Percentiles rank a stretch among this genome's conserved stretches.
phyloP scores from a whole-genome alignment of 2,797 vertebrate species.

The Enteromius treurensis region DNA sequence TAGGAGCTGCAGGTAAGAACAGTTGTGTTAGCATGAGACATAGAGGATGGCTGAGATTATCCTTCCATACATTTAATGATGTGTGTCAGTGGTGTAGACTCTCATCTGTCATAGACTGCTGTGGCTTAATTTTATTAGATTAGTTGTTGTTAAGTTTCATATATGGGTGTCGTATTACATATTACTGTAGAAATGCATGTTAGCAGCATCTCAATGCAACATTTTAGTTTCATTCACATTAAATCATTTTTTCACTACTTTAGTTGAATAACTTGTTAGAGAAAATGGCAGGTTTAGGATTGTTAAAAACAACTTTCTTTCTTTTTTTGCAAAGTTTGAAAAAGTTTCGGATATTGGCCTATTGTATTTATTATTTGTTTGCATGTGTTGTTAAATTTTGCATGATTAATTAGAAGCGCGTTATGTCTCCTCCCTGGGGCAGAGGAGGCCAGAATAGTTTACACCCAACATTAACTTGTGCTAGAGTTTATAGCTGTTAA shows the following conservation, averaged over 20 bases:
- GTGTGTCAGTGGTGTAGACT: conserved; percentile 64
- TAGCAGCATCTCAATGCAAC: conserved; percentile 18
- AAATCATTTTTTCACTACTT: conserved; percentile 12
- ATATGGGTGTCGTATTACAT: not conserved
- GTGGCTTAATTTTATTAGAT: not conserved
- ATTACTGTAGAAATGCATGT: conserved; percentile 44
- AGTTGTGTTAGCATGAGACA: conserved; percentile 38
- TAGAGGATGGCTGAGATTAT: conserved; percentile 66
- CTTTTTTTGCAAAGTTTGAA: not conserved
- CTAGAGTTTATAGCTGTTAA: not conserved
- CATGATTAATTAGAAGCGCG: conserved; percentile 12
- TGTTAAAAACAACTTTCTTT: too few species aligned
- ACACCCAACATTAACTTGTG: not conserved
- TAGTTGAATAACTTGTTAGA: not conserved
- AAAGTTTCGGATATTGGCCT: not conserved
- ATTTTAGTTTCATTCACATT: conserved; percentile 5
- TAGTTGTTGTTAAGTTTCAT: not conserved
- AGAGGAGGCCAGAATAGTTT: not conserved
- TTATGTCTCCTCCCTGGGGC: not conserved
- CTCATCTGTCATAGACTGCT: conserved; percentile 27
- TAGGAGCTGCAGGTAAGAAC: conserved; percentile 99
- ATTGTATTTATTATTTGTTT: conserved; percentile 10
- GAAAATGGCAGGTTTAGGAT: not conserved
- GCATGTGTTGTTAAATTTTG: conserved; percentile 34
- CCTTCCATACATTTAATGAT: conserved; percentile 58